Evolutionary conservation across 2,888 invertebrate genomes (phyloP).

Genomic region (Troilus luridus): DNA sequence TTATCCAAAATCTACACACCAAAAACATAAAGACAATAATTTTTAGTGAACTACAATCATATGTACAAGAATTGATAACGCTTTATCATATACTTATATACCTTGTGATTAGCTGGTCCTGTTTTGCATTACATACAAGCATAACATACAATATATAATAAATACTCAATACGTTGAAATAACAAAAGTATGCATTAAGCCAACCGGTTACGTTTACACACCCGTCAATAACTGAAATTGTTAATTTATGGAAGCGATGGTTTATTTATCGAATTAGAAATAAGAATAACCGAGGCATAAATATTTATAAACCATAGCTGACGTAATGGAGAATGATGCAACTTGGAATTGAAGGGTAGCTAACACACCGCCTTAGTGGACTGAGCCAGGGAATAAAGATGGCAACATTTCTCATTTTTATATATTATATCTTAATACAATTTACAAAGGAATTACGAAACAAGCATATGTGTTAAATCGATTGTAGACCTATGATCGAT

Average conservation of each 20-base stretch:
- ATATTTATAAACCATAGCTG: constrained; percentile 9
- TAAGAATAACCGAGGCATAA: neutral
- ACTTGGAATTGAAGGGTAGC: neutral
- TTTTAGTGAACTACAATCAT: too few relatives aligned
- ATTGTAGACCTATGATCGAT: too few relatives aligned
- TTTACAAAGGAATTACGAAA: neutral
- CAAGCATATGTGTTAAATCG: too few relatives aligned
- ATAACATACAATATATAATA: too few relatives aligned
- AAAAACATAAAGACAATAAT: too few relatives aligned
- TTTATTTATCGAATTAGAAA: constrained; percentile 5
- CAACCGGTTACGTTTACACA: neutral
- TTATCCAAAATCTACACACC: too few relatives aligned
- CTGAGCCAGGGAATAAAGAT: neutral
- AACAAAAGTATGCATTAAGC: neutral
- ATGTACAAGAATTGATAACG: too few relatives aligned
- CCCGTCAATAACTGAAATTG: neutral
- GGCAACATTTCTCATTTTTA: neutral
- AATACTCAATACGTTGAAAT: too few relatives aligned
- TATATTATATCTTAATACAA: neutral
- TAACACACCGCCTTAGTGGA: neutral
- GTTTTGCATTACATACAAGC: too few relatives aligned
- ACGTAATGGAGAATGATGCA: neutral
- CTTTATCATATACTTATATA: too few relatives aligned
- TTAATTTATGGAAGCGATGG: neutral
- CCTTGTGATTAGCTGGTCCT: too few relatives aligned